Evolutionary conservation across 1,140 invertebrate species (phyloP).

Genomic region (Anoplolepis gracilipes): DNA sequence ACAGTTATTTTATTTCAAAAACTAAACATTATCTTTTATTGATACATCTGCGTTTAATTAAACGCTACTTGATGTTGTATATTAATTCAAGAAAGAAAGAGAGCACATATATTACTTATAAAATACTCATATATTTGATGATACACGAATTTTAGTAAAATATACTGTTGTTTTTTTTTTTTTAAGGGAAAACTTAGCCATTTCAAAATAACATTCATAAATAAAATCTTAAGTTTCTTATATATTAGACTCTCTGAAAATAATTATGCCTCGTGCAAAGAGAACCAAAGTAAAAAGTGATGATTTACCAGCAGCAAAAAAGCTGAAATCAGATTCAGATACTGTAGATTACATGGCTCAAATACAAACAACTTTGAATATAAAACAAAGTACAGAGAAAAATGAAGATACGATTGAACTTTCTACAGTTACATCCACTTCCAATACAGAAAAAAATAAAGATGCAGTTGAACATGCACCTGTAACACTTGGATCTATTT

Average conservation of each 20-base stretch:
- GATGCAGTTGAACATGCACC: background rate
- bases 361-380: background rate
- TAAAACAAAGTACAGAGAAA: constrained; percentile 14
- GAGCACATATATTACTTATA: background rate
- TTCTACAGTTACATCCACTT: constrained; percentile 56
- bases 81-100: background rate
- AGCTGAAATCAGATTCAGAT: constrained; percentile 37
- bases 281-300: constrained; percentile 68
- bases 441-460: constrained; percentile 61
- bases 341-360: background rate
- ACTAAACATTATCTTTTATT: background rate
- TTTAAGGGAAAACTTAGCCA: background rate
- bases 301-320: constrained; percentile 62
- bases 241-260: background rate
- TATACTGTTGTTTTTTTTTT: background rate
- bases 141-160: background rate
- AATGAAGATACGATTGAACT: background rate
- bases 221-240: background rate
- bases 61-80: background rate
- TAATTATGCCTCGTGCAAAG: constrained; percentile 47
- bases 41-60: background rate
- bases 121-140: background rate
- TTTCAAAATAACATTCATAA: background rate
- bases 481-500: constrained; percentile 55
- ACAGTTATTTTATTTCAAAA: background rate